Evolutionary conservation across 2,888 invertebrate species (phyloP).

Genomic region (Polymixis flavicincta): DNA sequence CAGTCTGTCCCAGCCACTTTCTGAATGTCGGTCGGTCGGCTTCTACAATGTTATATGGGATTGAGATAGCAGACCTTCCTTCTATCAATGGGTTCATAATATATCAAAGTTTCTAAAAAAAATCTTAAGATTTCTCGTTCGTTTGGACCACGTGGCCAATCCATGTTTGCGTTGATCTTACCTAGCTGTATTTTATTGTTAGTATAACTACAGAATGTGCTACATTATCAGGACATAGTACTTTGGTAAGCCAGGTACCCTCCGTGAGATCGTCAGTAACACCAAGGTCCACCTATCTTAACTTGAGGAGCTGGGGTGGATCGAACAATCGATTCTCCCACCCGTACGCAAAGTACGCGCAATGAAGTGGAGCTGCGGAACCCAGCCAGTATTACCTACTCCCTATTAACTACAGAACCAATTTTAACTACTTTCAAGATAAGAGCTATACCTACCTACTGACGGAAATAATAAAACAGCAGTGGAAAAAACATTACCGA

Average conservation of each 20-base stretch:
- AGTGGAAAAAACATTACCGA: constrained; percentile 44
- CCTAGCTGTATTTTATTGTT: background rate
- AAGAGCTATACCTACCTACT: constrained; percentile 22
- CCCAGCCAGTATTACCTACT: no score
- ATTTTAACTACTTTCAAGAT: constrained; percentile 15
- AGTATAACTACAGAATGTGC: background rate
- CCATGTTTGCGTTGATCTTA: background rate
- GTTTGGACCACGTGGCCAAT: no score
- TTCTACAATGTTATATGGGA: background rate
- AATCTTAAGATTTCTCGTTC: background rate
- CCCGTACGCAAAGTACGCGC: no score
- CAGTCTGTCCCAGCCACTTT: no score
- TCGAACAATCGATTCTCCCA: no score
- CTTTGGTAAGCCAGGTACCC: no score
- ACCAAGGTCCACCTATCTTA: no score
- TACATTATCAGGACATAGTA: no score
- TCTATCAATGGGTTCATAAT: background rate
- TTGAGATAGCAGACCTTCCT: background rate
- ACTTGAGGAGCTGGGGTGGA: no score
- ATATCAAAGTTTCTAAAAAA: background rate
- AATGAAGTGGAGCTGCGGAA: no score
- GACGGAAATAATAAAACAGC: constrained; percentile 41
- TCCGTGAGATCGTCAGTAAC: no score
- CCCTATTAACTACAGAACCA: background rate
- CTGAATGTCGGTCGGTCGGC: no score